A percentile compares a stretch with the other conserved stretches of the same genome.
Evolutionary conservation across 2,113 vertebrate species (phyloP).

Genomic region (Charina bottae): DNA sequence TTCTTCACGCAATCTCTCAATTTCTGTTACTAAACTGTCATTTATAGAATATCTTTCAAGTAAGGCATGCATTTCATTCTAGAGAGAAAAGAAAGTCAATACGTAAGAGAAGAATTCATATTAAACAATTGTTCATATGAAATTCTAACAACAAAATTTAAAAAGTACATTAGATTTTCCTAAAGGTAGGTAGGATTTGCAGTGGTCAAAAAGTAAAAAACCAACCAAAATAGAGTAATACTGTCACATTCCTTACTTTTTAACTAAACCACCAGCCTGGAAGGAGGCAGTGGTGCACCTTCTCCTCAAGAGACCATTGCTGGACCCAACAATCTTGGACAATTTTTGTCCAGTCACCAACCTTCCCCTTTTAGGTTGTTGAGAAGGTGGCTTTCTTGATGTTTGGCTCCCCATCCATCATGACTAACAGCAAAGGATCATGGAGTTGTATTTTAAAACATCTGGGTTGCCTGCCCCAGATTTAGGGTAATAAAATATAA

Average conservation of each 20-base stretch:
- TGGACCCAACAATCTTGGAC: not conserved
- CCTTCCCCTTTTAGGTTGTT: not conserved
- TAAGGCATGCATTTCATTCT: constrained; percentile 94
- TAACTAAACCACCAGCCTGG: not conserved
- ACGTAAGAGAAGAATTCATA: constrained; percentile 36
- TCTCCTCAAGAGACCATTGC: not conserved
- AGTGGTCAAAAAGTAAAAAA: not conserved
- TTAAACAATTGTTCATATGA: constrained; percentile 40
- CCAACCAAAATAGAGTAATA: not conserved
- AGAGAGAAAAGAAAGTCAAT: constrained; percentile 48
- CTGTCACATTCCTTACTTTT: not conserved
- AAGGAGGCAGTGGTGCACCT: not conserved
- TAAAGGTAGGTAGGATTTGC: not conserved
- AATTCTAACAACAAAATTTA: not conserved
- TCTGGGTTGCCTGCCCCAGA: not conserved
- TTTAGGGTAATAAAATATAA: not conserved
- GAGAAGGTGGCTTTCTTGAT: not conserved
- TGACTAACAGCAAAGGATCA: not conserved
- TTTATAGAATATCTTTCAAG: constrained; percentile 93
- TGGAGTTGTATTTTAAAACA: not conserved
- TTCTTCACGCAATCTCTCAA: constrained; percentile 91
- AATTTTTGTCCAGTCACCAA: not conserved
- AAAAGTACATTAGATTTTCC: not conserved
- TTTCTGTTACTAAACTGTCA: constrained; percentile 92
- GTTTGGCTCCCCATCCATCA: not conserved